phyloP scores from a whole-genome alignment of 2,797 vertebrate genomes.

The Melanotaenia boesemani region DNA sequence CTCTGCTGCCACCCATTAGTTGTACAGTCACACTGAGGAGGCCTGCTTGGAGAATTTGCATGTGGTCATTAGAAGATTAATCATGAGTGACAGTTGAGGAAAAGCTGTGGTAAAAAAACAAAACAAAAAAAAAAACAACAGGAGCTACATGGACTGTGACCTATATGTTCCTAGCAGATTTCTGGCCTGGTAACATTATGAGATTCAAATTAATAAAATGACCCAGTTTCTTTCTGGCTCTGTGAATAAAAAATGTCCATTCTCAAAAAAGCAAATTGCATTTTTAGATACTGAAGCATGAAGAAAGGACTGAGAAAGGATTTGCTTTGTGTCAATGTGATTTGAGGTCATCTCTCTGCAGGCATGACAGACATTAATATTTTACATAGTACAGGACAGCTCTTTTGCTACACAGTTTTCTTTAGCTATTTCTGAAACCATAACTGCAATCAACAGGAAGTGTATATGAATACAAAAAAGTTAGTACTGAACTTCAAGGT shows the following conservation, averaged over 20 bases:
- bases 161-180: conserved; percentile 67
- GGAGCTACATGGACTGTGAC: conserved; percentile 74
- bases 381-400: conserved; percentile 14
- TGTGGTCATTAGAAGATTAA: conserved; percentile 82
- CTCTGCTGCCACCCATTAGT: conserved; percentile 77
- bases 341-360: conserved; percentile 34
- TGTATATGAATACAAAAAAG: no score
- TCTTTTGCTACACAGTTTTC: neutral
- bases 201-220: conserved; percentile 70
- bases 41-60: conserved; percentile 80
- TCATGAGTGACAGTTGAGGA: conserved; percentile 78
- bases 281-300: conserved; percentile 29
- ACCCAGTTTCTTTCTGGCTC: conserved; percentile 59
- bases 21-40: conserved; percentile 69
- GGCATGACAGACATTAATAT: conserved; percentile 36
- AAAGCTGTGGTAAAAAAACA: conserved; percentile 62
- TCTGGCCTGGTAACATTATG: conserved; percentile 65
- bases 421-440: conserved; percentile 21
- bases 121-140: conserved; percentile 56
- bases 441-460: conserved; percentile 1
- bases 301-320: conserved; percentile 2
- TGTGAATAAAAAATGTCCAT: conserved; percentile 20
- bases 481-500: no score
- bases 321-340: conserved; percentile 17
- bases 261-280: conserved; percentile 39